phyloP scores from a whole-genome alignment of 1,140 invertebrate genomes.

The Drosophila gunungcola region DNA sequence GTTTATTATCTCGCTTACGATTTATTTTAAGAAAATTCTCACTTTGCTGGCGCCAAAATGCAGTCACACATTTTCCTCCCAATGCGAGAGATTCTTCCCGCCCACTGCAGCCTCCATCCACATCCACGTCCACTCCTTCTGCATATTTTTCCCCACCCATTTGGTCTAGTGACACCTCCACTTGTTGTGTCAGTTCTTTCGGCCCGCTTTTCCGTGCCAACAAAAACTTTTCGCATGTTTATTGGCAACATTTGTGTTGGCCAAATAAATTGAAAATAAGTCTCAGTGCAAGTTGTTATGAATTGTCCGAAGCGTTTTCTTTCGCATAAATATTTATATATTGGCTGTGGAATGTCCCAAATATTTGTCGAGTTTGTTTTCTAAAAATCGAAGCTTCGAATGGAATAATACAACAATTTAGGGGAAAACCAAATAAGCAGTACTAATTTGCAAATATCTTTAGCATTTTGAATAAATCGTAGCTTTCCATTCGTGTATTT shows the following conservation, averaged over 20 bases:
- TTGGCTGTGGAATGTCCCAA: conserved; percentile 19
- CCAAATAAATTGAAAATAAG: conserved; percentile 37
- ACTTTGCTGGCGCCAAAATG: conserved; percentile 55
- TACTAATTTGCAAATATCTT: too few species aligned
- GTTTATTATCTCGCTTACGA: conserved; percentile 37
- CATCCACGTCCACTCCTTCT: not conserved
- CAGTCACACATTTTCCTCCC: conserved; percentile 11
- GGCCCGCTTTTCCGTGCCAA: conserved; percentile 15
- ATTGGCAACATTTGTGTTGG: conserved; percentile 76
- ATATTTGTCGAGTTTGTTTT: conserved; percentile 6
- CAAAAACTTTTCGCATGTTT: conserved; percentile 48
- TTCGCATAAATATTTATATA: conserved; percentile 28
- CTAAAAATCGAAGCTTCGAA: not conserved
- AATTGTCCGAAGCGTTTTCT: conserved; percentile 10
- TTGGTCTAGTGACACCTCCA: conserved; percentile 54
- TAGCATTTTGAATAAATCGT: too few species aligned
- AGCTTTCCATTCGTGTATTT: too few species aligned
- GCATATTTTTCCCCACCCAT: not conserved
- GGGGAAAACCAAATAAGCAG: too few species aligned
- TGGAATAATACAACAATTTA: not conserved
- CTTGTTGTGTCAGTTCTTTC: conserved; percentile 58
- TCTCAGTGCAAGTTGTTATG: conserved; percentile 27
- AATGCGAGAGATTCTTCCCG: conserved; percentile 38
- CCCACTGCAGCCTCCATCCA: not conserved
- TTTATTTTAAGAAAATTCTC: conserved; percentile 52